Evolutionary conservation across 2,113 vertebrate species (phyloP).

Genomic region (Panurus biarmicus): DNA sequence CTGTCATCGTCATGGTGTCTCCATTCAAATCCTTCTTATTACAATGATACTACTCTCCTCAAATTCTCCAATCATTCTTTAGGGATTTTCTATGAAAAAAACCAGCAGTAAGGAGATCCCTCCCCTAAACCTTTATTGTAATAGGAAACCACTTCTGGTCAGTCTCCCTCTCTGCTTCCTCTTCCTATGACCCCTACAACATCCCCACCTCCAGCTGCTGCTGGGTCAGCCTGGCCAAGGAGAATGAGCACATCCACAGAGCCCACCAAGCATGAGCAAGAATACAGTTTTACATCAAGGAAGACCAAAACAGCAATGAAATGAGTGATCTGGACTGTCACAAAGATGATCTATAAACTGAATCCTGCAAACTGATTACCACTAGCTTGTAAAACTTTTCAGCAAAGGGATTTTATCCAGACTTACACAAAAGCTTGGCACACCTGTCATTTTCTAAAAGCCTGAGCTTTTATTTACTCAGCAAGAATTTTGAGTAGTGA

Average conservation of each 20-base stretch:
- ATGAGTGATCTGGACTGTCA: background rate
- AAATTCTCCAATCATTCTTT: background rate
- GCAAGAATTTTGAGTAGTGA: background rate
- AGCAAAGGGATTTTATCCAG: background rate
- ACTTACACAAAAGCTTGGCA: background rate
- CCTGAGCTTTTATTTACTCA: background rate
- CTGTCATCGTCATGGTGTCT: background rate
- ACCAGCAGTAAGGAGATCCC: background rate
- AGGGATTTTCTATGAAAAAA: background rate
- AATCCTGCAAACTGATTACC: background rate
- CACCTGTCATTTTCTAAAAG: background rate
- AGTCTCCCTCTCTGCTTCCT: background rate
- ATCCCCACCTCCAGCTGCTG: background rate
- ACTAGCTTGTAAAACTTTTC: background rate
- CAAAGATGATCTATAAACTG: background rate
- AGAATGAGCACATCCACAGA: background rate
- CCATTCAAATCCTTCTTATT: background rate
- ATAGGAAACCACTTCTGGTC: background rate
- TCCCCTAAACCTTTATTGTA: background rate
- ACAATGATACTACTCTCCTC: background rate
- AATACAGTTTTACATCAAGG: background rate
- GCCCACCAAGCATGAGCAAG: fast-evolving
- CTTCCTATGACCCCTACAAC: background rate
- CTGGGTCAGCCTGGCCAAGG: background rate
- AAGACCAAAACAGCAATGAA: background rate